Evolutionary conservation across 2,797 vertebrate species (phyloP).

Genomic region (Gadopsis bispinosus): DNA sequence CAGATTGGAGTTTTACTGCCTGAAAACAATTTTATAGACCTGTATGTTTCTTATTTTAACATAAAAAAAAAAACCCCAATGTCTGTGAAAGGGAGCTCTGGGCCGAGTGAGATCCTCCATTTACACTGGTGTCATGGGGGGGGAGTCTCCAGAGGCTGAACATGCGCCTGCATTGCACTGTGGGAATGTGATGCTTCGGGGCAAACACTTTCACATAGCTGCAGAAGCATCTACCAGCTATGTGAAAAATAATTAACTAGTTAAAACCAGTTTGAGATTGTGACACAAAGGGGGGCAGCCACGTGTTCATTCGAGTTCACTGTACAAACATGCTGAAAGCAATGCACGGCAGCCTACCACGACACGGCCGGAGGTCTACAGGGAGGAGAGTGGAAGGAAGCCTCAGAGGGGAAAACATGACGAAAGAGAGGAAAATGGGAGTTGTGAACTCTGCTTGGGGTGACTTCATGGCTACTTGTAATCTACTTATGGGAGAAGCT

Average conservation of each 20-base stretch:
- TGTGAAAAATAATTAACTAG: conserved; percentile 42
- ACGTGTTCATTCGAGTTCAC: conserved; percentile 4
- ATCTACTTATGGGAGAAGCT: conserved; percentile 41
- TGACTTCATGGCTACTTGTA: conserved; percentile 50
- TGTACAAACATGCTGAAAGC: conserved; percentile 22
- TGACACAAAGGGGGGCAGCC: conserved; percentile 39
- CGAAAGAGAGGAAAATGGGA: conserved; percentile 47
- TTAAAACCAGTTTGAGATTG: conserved; percentile 26
- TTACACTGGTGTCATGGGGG: conserved; percentile 15
- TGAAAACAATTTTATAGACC: neutral
- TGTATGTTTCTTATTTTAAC: neutral
- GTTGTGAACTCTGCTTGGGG: conserved; percentile 57
- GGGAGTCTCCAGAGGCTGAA: conserved; percentile 45
- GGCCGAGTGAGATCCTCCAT: neutral
- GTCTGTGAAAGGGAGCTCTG: neutral
- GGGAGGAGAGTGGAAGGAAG: conserved; percentile 47
- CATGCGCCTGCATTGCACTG: conserved; percentile 37
- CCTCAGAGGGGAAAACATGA: conserved; percentile 55
- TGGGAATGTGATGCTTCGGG: conserved; percentile 56
- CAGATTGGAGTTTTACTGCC: neutral
- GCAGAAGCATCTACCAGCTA: conserved; percentile 40
- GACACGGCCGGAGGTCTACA: conserved; percentile 43
- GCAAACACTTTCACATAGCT: conserved; percentile 25
- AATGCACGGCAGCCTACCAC: conserved; percentile 26
- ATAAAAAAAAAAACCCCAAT: neutral